Base-by-base conservation (phyloP, 2,888 invertebrate species). In the Nudaria mundana region DNA sequence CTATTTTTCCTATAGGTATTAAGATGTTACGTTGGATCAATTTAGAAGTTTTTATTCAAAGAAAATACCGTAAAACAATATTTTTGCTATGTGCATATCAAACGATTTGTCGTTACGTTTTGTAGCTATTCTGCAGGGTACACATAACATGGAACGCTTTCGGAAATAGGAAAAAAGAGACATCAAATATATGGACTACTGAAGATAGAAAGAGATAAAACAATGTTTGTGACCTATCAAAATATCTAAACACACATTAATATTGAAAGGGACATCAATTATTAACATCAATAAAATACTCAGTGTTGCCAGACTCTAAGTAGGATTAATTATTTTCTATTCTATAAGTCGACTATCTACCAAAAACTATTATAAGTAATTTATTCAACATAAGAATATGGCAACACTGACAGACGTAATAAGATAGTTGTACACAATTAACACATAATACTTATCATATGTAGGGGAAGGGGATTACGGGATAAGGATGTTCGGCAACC, bases 401-500 rank as follows among this genome's bases (percentile, higher is more conserved):
- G 47, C 48, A 38, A 51, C 48, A 48, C 43, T 43, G 49, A 29
- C 31, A 11, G 40, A 37, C 48, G 24, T 32, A 15, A 48, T 36
- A 57, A n/a, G n/a, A n/a, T n/a, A n/a, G n/a, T 24, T 37, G 40
- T 56, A 56, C 41, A 6, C 42, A 20, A 28, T 16, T 30, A 33
- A 24, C 16, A 28, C 25, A 32, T 29, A 39, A n/a, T 40, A 41
- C 37, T 44, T 62, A 55, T 33, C 18, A 38, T 37, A 37, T 41
- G 30, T 25, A 50, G 56, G 44, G 41, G 39, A 44, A 49, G 48
- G 43, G 48, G 40, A 53, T 57, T 20, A 51, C 18, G 12, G 60
- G 46, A 52, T 12, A 32, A 60, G 75, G 73, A 62, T 44, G 38
- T 60, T 68, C 72, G 71, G 73, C 78, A 67, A 81, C 79, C 84